Base-by-base conservation (phyloP, 2,113 vertebrate species). In the Lutjanus erythropterus region DNA sequence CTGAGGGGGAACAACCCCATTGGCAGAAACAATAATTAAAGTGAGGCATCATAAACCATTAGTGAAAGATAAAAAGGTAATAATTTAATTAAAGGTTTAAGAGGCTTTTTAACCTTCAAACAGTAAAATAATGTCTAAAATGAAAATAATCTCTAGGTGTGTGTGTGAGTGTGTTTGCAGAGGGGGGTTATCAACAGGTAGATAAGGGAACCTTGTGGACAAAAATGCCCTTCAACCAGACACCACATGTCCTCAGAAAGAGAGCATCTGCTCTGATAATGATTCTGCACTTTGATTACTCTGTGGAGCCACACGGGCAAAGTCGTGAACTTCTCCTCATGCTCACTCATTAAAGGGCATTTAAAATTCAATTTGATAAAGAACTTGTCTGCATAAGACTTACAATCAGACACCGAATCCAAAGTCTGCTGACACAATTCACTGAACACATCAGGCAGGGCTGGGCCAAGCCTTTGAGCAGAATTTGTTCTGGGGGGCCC, bases 251-350 rank as follows among this genome's bases (percentile, higher is more conserved):
- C 6, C 9, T 2, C 18, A 46, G 18, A 18, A 1, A 19, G 9
- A 2, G 19, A 21, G 3, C 37, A 70, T 29, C 9, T 39, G 11
- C 19, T 29, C 42, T 71, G 75, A 75, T 78, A 66, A 37, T 35
- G 12, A 41, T 5, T 4, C 2, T 72, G 76, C 27, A 83, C 80
- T 80, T 86, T 77, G 61, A 35, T 53, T 68, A 19, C 16, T 27
- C 1, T 42, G 11, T 71, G 18, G 25, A 53, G 66, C 19, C 25
- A 23, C 2, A 10, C 2, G 5, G 21, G 7, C 31, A 49, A 68
- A 37, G 53, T 53, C 10, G 49, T 12, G 41, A n/a, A n/a, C 5
- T 18, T 18, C 46, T n/a, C 46, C 19, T 15, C 39, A 11, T 39
- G 39, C 33, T 37, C 5, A 10, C 23, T 29, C 15, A 52, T 49